Conservation (phyloP, 30 jellyfish, hydroid and myxozoan genomes). For the Aurelia aurita region DNA sequence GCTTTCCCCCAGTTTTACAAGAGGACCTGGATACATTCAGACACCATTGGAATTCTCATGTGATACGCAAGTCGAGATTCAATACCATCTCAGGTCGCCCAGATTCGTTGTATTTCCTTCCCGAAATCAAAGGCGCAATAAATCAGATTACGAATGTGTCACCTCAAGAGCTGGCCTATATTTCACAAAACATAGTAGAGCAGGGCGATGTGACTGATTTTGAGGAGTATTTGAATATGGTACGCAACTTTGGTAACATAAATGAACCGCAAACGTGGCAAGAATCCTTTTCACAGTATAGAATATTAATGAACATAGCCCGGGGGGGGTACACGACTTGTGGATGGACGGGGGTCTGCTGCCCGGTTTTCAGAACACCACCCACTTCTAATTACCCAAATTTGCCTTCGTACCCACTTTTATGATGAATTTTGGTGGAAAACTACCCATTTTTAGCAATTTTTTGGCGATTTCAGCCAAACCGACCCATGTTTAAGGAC, state of each 20-base stretch:
- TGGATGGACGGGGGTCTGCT: too few relatives aligned
- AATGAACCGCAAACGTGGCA: too few relatives aligned
- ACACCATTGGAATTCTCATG: neutral
- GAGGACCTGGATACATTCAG: neutral
- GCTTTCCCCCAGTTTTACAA: neutral
- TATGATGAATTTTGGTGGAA: too few relatives aligned
- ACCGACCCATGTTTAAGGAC: too few relatives aligned
- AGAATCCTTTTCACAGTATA: too few relatives aligned
- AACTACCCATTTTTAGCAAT: too few relatives aligned
- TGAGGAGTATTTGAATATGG: conserved; percentile 14
- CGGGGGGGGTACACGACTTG: too few relatives aligned
- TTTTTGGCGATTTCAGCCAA: too few relatives aligned
- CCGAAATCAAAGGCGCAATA: neutral
- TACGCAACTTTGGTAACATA: neutral
- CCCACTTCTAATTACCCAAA: too few relatives aligned
- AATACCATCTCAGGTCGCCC: neutral
- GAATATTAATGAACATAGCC: too few relatives aligned
- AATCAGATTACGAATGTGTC: neutral
- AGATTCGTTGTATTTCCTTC: neutral
- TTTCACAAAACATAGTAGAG: neutral
- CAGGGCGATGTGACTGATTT: neutral
- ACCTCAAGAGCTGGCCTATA: neutral
- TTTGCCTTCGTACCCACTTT: too few relatives aligned
- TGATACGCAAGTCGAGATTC: neutral
- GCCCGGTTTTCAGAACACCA: too few relatives aligned